Conservation (phyloP, 2,888 invertebrate species). For the Caenorhabditis uteleia region DNA sequence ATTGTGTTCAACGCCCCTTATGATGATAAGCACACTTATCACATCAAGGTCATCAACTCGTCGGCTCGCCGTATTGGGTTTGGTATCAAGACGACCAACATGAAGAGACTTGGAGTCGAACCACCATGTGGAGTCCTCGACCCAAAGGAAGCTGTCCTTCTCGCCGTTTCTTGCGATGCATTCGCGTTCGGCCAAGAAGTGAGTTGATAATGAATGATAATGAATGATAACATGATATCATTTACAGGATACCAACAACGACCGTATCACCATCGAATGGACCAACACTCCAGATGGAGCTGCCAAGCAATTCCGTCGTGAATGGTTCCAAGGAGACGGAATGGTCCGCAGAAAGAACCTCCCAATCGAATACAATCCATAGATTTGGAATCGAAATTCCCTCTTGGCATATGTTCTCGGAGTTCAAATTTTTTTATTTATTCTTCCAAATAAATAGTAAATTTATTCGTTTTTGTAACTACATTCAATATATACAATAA, state of each 20-base stretch:
- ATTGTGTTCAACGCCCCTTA: constrained; percentile 59
- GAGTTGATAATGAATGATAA: too few species aligned
- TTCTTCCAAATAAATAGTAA: too few species aligned
- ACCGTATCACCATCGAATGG: constrained; percentile 18
- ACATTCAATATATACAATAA: too few species aligned
- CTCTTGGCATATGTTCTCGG: too few species aligned
- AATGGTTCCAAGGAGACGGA: constrained; percentile 58
- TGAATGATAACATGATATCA: too few species aligned
- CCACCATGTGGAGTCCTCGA: constrained; percentile 46
- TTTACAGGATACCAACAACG: constrained; percentile 24
- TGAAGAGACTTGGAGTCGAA: constrained; percentile 46
- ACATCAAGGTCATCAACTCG: constrained; percentile 53
- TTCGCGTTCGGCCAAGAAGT: constrained; percentile 43
- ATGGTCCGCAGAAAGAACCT: constrained; percentile 55
- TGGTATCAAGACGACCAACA: constrained; percentile 50
- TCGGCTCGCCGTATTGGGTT: constrained; percentile 46
- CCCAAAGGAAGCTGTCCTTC: constrained; percentile 42
- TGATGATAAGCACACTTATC: constrained; percentile 60
- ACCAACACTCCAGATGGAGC: constrained; percentile 32
- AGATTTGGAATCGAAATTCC: too few species aligned
- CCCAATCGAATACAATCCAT: constrained; percentile 41
- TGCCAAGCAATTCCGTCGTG: constrained; percentile 53
- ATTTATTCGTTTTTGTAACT: too few species aligned
- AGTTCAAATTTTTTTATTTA: too few species aligned
- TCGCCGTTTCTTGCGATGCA: constrained; percentile 45